Base-by-base conservation (phyloP, 2,797 vertebrate genomes). In the Catostomus latipinnis region DNA sequence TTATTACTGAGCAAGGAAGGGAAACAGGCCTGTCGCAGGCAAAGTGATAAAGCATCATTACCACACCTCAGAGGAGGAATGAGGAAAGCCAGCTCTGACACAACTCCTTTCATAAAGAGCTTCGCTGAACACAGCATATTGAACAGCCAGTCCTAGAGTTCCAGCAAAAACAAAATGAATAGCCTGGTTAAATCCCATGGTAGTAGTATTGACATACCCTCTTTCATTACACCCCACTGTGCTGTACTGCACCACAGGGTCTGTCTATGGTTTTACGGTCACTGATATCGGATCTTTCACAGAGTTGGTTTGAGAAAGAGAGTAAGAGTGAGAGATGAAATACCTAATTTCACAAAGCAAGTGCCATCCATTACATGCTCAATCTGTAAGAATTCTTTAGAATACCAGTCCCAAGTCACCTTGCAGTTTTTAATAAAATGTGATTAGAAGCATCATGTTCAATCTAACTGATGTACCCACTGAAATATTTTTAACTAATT, bases 1-100 rank as follows among this genome's bases (percentile, higher is more conserved):
- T 84, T 82, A 86, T 86, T 80, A 80, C 76, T 58, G 73, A 71
- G 70, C 71, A 53, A 57, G 45, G 56, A 61, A 80, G 52, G n/a
- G 70, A 74, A 76, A 78, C 72, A 61, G 67, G 46, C 49, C 70
- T 78, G 77, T 83, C 72, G 65, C 70, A 61, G 82, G 52, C 63
- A 65, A 69, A 80, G 76, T 65, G 78, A 84, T 78, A 74, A 78
- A 79, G 77, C 77, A 77, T 86, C 82, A 67, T 86, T 86, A 84
- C 74, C 66, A 52, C 74, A 54, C 58, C 72, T 60, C 76, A 72
- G 50, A 72, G 34, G 62, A 74, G 60, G 53, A 56, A 56, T 22
- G 62, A 60, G 46, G 78, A 70, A 61, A 78, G 66, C 34, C 65
- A 74, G 66, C 48, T 81, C 69, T 76, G 79, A 70, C 82, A 75